These are phyloP conservation scores for Nomada lathburiana DNA, from an alignment of 2,888 invertebrate species.

Conservation along the genomic window DNA sequence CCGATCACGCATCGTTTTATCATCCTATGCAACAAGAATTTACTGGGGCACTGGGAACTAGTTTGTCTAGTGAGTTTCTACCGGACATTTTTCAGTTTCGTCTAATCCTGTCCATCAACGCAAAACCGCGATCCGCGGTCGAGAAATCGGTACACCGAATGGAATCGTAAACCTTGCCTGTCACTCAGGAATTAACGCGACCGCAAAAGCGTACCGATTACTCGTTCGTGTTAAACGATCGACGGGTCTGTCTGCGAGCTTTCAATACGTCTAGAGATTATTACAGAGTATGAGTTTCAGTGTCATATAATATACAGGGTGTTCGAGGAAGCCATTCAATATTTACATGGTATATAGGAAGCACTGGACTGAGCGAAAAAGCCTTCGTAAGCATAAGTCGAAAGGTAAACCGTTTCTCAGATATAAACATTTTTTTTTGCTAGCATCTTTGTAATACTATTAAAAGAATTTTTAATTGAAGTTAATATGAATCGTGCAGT, in stretches of 20 bases:
- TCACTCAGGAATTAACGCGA: slow-evolving; percentile 32
- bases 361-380: too few relatives aligned
- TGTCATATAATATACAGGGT: not conserved
- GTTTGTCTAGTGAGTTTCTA: slow-evolving; percentile 58
- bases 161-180: slow-evolving; percentile 38
- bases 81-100: slow-evolving; percentile 52
- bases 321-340: too few relatives aligned
- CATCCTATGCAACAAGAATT: slow-evolving; percentile 64
- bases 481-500: too few relatives aligned
- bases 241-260: slow-evolving; percentile 24
- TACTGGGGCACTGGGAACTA: slow-evolving; percentile 70
- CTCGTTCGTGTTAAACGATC: slow-evolving; percentile 47
- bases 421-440: too few relatives aligned
- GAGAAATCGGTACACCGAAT: slow-evolving; percentile 51
- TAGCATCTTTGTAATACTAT: too few relatives aligned
- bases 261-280: not conserved
- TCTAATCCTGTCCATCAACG: slow-evolving; percentile 30
- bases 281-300: slow-evolving; percentile 1
- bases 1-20: slow-evolving; percentile 50
- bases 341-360: too few relatives aligned
- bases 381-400: too few relatives aligned
- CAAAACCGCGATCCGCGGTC: slow-evolving; percentile 39
- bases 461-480: too few relatives aligned
- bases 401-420: too few relatives aligned
- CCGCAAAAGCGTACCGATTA: slow-evolving; percentile 38